These are phyloP conservation scores for Cervus canadensis DNA, from an alignment of 2,113 vertebrate species.

Conservation along the genomic window DNA sequence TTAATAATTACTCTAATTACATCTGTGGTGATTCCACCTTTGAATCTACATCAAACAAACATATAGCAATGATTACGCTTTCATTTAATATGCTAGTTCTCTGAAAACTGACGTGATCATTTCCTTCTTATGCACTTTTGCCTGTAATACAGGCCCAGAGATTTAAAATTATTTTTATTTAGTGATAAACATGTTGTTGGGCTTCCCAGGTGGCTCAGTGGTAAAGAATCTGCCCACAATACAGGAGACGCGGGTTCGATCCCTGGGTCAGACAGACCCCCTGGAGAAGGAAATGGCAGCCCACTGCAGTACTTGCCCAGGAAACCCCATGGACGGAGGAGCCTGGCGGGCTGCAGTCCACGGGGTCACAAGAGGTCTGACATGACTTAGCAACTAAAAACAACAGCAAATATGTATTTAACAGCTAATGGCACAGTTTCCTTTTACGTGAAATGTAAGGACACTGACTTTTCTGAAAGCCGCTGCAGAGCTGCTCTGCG, in stretches of 20 bases:
- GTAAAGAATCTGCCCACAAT: neutral
- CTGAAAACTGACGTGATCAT: conserved; percentile 61
- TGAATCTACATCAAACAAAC: conserved; percentile 77
- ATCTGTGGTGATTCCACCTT: conserved; percentile 79
- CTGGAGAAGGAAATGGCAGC: neutral
- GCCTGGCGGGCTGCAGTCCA: neutral
- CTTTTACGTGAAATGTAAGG: neutral
- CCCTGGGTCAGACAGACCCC: neutral
- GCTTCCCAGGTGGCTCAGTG: neutral
- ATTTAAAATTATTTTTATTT: conserved; percentile 65
- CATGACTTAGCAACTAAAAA: neutral
- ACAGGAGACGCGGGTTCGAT: neutral
- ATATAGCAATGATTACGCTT: conserved; percentile 72
- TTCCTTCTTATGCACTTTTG: conserved; percentile 58
- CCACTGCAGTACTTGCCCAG: fast-evolving
- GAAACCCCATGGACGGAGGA: neutral
- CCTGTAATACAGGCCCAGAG: conserved; percentile 67
- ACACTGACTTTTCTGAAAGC: neutral
- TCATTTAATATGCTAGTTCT: conserved; percentile 66
- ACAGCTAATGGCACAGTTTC: neutral
- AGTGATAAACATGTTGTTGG: conserved; percentile 50
- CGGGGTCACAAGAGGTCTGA: neutral
- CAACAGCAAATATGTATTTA: conserved; percentile 40
- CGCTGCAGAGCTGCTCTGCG: fast-evolving
- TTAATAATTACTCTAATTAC: conserved; percentile 80